Evolutionary conservation across 1,140 invertebrate genomes (phyloP).

Genomic region (Drosophila equinoxialis): DNA sequence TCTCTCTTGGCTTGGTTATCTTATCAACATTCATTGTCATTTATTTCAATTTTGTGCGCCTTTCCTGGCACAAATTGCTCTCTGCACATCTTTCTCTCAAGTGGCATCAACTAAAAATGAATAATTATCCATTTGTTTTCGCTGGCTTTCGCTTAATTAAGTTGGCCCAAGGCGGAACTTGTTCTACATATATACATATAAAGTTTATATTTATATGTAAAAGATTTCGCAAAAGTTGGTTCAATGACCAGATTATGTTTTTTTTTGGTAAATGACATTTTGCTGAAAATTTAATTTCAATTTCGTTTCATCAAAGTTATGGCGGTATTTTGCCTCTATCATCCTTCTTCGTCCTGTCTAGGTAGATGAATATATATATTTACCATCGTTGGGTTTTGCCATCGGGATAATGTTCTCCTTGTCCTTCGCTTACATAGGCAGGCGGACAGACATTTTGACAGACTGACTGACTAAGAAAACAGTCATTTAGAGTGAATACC

Average conservation of each 20-base stretch:
- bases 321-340: constrained; percentile 26
- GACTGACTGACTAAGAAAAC: constrained; percentile 20
- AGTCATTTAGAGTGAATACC: constrained; percentile 49
- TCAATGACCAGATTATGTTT: constrained; percentile 60
- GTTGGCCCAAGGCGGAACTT: constrained; percentile 2
- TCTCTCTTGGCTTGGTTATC: neutral
- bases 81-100: constrained; percentile 49
- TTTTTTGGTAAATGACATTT: constrained; percentile 56
- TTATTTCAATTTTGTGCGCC: constrained; percentile 77
- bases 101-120: constrained; percentile 60
- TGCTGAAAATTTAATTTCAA: constrained; percentile 70
- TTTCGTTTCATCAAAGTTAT: constrained; percentile 55
- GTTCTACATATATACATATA: constrained; percentile 7
- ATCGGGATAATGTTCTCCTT: constrained; percentile 64
- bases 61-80: constrained; percentile 66
- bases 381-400: constrained; percentile 29
- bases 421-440: constrained; percentile 15
- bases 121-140: constrained; percentile 65
- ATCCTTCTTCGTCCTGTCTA: constrained; percentile 6
- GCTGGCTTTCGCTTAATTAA: constrained; percentile 52
- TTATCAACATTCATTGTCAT: constrained; percentile 62
- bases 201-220: neutral
- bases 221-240: constrained; percentile 32
- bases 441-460: constrained; percentile 17
- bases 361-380: neutral